Base-by-base conservation (phyloP, 2,113 vertebrate species). In the Daphoenositta chrysoptera region DNA sequence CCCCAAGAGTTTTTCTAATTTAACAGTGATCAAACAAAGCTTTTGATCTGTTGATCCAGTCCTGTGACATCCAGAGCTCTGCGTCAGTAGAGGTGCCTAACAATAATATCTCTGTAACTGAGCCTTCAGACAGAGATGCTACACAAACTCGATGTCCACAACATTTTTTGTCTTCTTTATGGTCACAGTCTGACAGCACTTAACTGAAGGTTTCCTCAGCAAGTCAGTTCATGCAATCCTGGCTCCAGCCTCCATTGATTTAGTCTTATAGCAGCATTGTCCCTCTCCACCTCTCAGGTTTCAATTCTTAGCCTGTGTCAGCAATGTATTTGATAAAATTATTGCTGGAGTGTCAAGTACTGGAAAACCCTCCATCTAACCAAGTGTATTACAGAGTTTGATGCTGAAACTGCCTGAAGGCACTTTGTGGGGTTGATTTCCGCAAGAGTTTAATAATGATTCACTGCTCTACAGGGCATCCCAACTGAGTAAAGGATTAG, bases 1-100 rank as follows among this genome's bases (percentile, higher is more conserved):
- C 14, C 33, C 1, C 1, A 1, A 9, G 10, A 13, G 0, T 40
- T 80, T 7, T 68, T 40, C 23, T 58, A 10, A 28, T 31, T 33
- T 23, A 28, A 60, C 20, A 64, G 33, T 4, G 3, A 89, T 58
- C 50, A 56, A 73, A 40, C 15, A 39, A 31, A 84, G 24, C 4
- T n/a, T 86, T 66, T 4, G 5, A 17, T 51, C 44, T 45, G 30
- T 3, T 2, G 10, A 37, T 86, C 35, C 1, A 0, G n/a, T 68
- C 37, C 44, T 7, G 44, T 77, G 24, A 66, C 31, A 58, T 37
- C 5, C 40, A 28, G 26, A 82, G 23, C 33, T 56, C 56, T 50
- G 50, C 54, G 51, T 15, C 17, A 2, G 4, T 20, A 50, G 45
- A 90, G 23, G 26, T 48, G 44, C 16, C 71, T 15, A 50, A 31